These are phyloP conservation scores for Pterois miles DNA, from an alignment of 2,797 vertebrate genomes.

Conservation along the genomic window DNA sequence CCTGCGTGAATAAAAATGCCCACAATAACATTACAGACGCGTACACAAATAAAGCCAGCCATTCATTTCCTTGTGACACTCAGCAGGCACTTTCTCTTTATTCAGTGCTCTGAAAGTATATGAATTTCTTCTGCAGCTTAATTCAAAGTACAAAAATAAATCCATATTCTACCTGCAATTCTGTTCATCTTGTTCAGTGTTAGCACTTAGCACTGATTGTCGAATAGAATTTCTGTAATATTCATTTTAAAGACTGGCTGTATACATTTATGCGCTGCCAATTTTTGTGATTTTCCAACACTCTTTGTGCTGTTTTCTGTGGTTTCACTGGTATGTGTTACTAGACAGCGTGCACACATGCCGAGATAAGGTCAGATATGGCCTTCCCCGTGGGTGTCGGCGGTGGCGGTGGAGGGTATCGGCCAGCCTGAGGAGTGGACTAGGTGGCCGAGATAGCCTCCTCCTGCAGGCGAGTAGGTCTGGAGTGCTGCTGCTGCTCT, in stretches of 20 bases:
- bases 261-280: slow-evolving; percentile 40
- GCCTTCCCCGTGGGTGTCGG: slow-evolving; percentile 67
- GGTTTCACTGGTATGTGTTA: slow-evolving; percentile 40
- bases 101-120: slow-evolving; percentile 49
- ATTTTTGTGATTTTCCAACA: slow-evolving; percentile 48
- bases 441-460: slow-evolving; percentile 75
- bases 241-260: slow-evolving; percentile 26
- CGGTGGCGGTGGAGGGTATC: slow-evolving; percentile 56
- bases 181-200: slow-evolving; percentile 11
- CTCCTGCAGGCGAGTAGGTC: slow-evolving; percentile 77
- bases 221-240: slow-evolving; percentile 24
- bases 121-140: slow-evolving; percentile 53
- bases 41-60: slow-evolving; percentile 75
- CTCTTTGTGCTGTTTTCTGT: slow-evolving; percentile 36
- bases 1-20: slow-evolving; percentile 74
- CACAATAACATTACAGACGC: slow-evolving; percentile 79
- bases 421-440: slow-evolving; percentile 76
- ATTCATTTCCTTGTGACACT: slow-evolving; percentile 64
- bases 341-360: slow-evolving; percentile 60
- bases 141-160: slow-evolving; percentile 54
- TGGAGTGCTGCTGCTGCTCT: slow-evolving; percentile 74
- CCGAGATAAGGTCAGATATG: slow-evolving; percentile 77
- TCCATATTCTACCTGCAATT: slow-evolving; percentile 16
- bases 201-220: neutral
- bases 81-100: slow-evolving; percentile 59